A percentile compares a stretch with the other conserved stretches of the same genome.
Evolutionary conservation across 2,888 invertebrate species (phyloP).

Genomic region (Diabrotica balteata): DNA sequence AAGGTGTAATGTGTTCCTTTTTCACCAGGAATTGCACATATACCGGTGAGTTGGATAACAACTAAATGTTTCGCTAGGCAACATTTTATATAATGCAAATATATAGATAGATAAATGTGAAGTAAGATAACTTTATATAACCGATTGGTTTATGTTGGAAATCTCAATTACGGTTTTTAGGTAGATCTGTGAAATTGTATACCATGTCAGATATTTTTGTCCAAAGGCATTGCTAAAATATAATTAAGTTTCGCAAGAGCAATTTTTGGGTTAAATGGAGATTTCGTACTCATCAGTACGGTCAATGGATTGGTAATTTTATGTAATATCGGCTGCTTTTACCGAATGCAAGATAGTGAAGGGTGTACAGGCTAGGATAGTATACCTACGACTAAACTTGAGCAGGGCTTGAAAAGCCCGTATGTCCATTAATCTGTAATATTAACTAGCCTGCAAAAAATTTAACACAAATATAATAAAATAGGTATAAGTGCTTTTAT

Average conservation of each 20-base stretch:
- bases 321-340: too few relatives aligned
- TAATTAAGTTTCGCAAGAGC: background rate
- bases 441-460: too few relatives aligned
- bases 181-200: conserved; percentile 15
- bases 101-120: conserved; percentile 17
- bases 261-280: too few relatives aligned
- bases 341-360: too few relatives aligned
- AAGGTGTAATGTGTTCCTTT: conserved; percentile 1
- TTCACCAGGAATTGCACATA: conserved; percentile 13
- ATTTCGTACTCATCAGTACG: too few relatives aligned
- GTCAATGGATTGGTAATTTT: too few relatives aligned
- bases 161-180: conserved; percentile 25
- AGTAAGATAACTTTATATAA: conserved; percentile 24
- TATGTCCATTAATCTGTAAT: too few relatives aligned
- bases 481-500: too few relatives aligned
- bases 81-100: conserved; percentile 26
- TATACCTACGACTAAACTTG: too few relatives aligned
- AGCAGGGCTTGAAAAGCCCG: too few relatives aligned
- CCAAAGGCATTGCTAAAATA: conserved; percentile 3
- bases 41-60: conserved; percentile 23
- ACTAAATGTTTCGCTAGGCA: conserved; percentile 17
- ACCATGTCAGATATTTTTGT: background rate
- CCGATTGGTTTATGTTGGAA: conserved; percentile 17
- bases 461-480: too few relatives aligned
- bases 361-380: too few relatives aligned